Evolutionary conservation across 2,113 vertebrate genomes (phyloP), one percentile per base, ranked within the genome.

Genomic region (Microtus richardsoni): DNA sequence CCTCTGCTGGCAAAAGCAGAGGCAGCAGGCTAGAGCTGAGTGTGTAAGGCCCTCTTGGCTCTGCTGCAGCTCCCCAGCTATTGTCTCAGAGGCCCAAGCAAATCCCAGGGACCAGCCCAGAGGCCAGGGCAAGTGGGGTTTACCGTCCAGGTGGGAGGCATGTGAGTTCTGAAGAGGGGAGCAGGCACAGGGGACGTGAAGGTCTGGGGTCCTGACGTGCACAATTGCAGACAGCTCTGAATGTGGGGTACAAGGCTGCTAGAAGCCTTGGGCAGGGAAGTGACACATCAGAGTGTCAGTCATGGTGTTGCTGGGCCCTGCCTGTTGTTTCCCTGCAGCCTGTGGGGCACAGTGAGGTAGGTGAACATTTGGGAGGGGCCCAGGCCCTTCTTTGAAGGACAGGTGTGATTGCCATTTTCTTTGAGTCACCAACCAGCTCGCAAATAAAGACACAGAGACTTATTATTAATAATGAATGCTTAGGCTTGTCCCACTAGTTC

Each of bases 131-230:
- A 36, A 28, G 8, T 52, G 44, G 26, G 22, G 12, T 28, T 33
- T 11, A n/a, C 30, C 0, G 0, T 30, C 12, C 64, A 5, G 12
- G 14, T 30, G 13, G 41, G 75, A 49, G 14, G n/a, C 47, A 1
- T 0, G 3, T 17, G 2, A 17, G 47, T 4, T 58, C 24, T 49
- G 7, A 0, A 22, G 75, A 75, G 75, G 41, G 75, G n/a, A 2
- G 1, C 30, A 10, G 68, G 24, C 21, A 54, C 28, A 5, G 24
- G 71, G 60, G 28, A 44, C 11, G 28, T 41, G 1, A 3, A 12
- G 7, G 16, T 0, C 5, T 28, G 62, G 79, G 74, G 24, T 70
- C 54, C 47, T 22, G 60, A 21, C 2, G 41, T 3, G 58, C 2
- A 47, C 28, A 39, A 44, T 7, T 0, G 16, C 44, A 36, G 64